A percentile compares a stretch with the other conserved stretches of the same genome.
phyloP scores from a whole-genome alignment of 2,113 vertebrate genomes.

The Trochalopteron elliotii region DNA sequence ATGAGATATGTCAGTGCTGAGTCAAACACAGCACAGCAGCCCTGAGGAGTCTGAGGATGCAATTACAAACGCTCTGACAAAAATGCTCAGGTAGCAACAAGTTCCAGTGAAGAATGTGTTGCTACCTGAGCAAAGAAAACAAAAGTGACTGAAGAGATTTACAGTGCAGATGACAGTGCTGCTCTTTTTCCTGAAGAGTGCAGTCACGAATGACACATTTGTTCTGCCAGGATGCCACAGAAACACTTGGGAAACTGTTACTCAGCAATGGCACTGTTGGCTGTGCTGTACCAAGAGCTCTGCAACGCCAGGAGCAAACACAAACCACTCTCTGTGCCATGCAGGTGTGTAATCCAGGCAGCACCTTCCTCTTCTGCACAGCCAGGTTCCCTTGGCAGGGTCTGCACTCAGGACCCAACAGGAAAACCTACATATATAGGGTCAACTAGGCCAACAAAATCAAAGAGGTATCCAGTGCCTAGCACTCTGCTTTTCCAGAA shows the following conservation, averaged over 20 bases:
- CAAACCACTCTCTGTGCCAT: not conserved
- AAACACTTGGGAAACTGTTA: not conserved
- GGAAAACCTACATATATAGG: fast-evolving
- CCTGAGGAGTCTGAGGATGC: not conserved
- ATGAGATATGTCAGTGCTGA: not conserved
- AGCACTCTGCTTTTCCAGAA: not conserved
- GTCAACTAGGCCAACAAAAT: not conserved
- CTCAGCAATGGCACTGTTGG: not conserved
- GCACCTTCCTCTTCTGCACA: not conserved
- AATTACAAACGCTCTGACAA: not conserved
- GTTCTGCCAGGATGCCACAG: not conserved
- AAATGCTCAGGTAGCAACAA: not conserved
- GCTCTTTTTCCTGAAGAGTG: not conserved
- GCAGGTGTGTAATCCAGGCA: not conserved
- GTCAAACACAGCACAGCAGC: not conserved
- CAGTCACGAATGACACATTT: not conserved
- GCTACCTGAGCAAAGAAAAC: not conserved
- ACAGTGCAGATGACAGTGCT: not conserved
- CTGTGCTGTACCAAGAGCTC: not conserved
- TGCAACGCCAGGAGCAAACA: not conserved
- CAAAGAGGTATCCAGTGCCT: not conserved
- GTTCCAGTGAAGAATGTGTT: not conserved
- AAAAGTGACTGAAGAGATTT: not conserved
- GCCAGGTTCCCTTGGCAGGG: not conserved
- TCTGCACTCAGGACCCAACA: not conserved